phyloP scores from a whole-genome alignment of 53 echinoderm and acorn worm species.

The Holothuria leucospilota region DNA sequence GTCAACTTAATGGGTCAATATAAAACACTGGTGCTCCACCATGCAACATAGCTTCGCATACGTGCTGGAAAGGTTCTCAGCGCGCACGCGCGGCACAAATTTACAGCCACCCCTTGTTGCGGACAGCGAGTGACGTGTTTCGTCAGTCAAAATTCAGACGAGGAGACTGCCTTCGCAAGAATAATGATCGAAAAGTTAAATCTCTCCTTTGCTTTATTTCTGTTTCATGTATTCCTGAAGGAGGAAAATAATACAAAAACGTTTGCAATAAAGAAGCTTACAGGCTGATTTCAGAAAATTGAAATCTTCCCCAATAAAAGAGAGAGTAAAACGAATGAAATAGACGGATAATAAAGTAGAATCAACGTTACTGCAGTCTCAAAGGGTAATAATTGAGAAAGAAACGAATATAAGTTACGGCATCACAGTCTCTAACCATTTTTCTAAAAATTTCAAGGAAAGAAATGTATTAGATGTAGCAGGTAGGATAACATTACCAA shows the following conservation, averaged over 20 bases:
- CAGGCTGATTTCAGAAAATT: no score
- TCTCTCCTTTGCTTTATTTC: background rate
- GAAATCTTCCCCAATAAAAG: background rate
- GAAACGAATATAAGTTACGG: no score
- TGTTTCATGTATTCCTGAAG: conserved; percentile 32
- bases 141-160: conserved; percentile 20
- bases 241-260: conserved; percentile 31
- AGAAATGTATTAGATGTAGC: no score
- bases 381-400: no score
- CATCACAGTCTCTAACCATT: no score
- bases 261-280: background rate
- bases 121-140: conserved; percentile 20
- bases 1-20: conserved; percentile 45
- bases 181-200: conserved; percentile 18
- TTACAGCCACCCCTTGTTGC: background rate
- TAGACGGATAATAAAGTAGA: background rate
- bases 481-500: no score
- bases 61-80: conserved; percentile 44
- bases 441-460: no score
- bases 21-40: conserved; percentile 21
- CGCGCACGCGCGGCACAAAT: conserved; percentile 24
- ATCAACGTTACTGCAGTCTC: no score
- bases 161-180: conserved; percentile 9
- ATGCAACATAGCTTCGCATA: conserved; percentile 8
- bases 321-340: background rate